These are phyloP conservation scores for Apostichopus californicus DNA, from an alignment of 35 echinoderm and acorn worm species.

Conservation along the genomic window DNA sequence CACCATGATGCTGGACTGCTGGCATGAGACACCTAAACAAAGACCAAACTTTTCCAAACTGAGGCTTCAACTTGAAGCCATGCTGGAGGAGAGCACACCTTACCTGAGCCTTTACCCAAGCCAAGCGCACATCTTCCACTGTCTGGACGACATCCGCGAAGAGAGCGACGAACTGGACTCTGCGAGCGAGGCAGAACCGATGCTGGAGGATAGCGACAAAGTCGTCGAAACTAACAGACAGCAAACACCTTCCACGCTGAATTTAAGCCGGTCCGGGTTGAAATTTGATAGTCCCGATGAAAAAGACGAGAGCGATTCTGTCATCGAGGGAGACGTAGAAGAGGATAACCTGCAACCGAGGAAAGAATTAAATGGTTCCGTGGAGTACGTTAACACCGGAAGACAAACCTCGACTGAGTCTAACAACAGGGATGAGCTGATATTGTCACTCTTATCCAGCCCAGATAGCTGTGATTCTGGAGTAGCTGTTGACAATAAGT, in stretches of 20 bases:
- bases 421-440: slow-evolving; percentile 18
- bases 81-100: slow-evolving; percentile 84
- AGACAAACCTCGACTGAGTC: slow-evolving; percentile 1
- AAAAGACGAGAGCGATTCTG: slow-evolving; percentile 28
- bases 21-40: slow-evolving; percentile 76
- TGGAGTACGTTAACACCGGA: slow-evolving; percentile 47
- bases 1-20: slow-evolving; percentile 80
- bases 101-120: slow-evolving; percentile 79
- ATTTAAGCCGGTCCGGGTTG: neutral
- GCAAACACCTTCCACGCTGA: neutral
- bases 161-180: slow-evolving; percentile 55
- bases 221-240: neutral
- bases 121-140: slow-evolving; percentile 62
- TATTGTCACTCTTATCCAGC: slow-evolving; percentile 34
- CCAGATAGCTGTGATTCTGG: slow-evolving; percentile 62
- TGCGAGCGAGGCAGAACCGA: slow-evolving; percentile 53
- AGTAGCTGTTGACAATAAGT: slow-evolving; percentile 29
- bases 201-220: neutral
- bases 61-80: slow-evolving; percentile 70
- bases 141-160: slow-evolving; percentile 60
- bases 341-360: neutral
- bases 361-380: slow-evolving; percentile 7
- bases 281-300: slow-evolving; percentile 3
- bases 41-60: slow-evolving; percentile 86
- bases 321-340: slow-evolving; percentile 6